Evolutionary conservation across 2,888 invertebrate genomes (phyloP).

Genomic region (Unio pictorum): DNA sequence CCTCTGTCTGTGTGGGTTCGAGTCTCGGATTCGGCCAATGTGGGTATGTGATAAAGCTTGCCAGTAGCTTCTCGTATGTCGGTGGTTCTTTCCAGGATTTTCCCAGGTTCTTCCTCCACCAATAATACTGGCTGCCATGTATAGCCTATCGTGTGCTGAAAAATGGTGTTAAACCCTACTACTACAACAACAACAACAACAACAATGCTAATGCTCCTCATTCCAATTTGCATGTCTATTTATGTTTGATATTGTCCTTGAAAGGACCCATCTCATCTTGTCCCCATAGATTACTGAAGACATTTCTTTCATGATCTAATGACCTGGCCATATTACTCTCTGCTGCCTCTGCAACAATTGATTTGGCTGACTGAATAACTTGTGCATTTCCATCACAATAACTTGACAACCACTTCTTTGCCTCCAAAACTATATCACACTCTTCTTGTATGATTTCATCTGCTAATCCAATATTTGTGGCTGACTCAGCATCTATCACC

Average conservation of each 20-base stretch:
- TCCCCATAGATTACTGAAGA: slow-evolving; percentile 72
- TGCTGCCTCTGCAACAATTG: slow-evolving; percentile 48
- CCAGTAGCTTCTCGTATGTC: too few relatives aligned
- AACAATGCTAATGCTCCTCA: too few relatives aligned
- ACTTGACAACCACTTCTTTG: slow-evolving; percentile 65
- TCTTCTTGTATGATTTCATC: slow-evolving; percentile 64
- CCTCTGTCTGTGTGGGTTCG: too few relatives aligned
- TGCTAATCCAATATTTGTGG: slow-evolving; percentile 70
- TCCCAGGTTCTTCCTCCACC: too few relatives aligned
- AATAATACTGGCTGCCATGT: too few relatives aligned
- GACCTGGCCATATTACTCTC: slow-evolving; percentile 47
- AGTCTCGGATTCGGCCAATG: too few relatives aligned
- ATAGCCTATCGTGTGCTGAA: too few relatives aligned
- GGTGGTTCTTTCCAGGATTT: too few relatives aligned
- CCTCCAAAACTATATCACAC: slow-evolving; percentile 49
- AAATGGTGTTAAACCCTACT: too few relatives aligned
- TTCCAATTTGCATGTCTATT: slow-evolving; percentile 5
- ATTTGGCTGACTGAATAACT: slow-evolving; percentile 65
- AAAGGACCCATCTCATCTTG: slow-evolving; percentile 70
- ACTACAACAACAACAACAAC: too few relatives aligned
- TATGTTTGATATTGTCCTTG: slow-evolving; percentile 69
- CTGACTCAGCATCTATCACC: slow-evolving; percentile 66
- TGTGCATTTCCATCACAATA: slow-evolving; percentile 47
- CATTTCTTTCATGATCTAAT: slow-evolving; percentile 65
- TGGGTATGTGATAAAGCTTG: too few relatives aligned